Percentiles rank a stretch among this genome's conserved stretches.
Conservation (phyloP, 2,888 invertebrate species). For the Synanthedon formicaeformis region DNA sequence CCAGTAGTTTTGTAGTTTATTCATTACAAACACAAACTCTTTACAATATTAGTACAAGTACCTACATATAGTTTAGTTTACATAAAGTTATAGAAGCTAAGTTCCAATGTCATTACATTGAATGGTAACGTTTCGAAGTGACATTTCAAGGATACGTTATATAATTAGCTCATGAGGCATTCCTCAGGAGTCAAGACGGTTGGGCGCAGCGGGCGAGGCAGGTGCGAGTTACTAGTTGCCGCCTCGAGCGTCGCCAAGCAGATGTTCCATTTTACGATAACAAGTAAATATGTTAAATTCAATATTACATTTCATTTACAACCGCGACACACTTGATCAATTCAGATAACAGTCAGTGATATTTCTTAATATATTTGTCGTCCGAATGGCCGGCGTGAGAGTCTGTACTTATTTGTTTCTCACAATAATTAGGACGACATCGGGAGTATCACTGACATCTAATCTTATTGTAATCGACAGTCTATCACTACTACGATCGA, state of each 20-base stretch:
- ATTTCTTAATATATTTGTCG: not conserved
- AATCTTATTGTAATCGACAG: no score
- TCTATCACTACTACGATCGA: no score
- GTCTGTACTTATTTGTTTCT: no score
- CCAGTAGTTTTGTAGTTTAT: no score
- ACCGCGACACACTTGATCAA: not conserved
- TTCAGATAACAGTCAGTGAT: not conserved
- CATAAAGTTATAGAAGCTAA: no score
- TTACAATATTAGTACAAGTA: no score
- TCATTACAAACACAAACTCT: no score
- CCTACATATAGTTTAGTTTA: no score
- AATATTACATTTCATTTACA: not conserved
- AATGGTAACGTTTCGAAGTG: not conserved
- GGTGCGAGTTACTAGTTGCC: slow-evolving; percentile 4
- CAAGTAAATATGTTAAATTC: not conserved
- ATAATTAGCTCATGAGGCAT: slow-evolving; percentile 1
- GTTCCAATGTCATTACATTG: no score
- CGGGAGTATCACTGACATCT: no score
- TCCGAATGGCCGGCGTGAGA: no score
- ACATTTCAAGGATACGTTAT: not conserved
- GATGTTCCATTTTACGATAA: not conserved
- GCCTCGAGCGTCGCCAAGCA: not conserved
- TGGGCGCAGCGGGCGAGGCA: slow-evolving; percentile 11
- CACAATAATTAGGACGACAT: no score
- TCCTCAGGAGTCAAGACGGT: slow-evolving; percentile 13